Evolutionary conservation across 2,113 vertebrate species (phyloP).

Genomic region (Tursiops truncatus): DNA sequence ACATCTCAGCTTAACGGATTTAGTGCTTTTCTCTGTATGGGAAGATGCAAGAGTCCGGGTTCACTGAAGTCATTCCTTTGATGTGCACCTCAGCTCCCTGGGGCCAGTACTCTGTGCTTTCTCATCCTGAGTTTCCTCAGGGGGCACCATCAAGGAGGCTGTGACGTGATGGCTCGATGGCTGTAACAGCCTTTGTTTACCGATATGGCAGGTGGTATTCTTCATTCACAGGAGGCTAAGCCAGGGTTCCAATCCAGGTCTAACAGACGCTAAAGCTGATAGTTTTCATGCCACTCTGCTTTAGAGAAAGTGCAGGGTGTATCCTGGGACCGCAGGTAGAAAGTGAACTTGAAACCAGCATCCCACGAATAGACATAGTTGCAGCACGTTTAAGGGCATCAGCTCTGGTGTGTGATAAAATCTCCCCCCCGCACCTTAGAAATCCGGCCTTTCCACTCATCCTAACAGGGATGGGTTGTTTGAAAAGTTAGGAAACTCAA

Average conservation of each 20-base stretch:
- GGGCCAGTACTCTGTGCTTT: neutral
- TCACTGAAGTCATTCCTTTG: neutral
- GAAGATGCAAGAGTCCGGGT: too few species aligned
- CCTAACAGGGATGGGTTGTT: neutral
- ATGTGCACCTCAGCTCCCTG: neutral
- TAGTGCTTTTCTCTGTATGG: neutral
- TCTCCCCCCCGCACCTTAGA: rapidly evolving
- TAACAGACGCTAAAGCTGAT: neutral
- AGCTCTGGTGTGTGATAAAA: neutral
- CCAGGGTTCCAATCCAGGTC: neutral
- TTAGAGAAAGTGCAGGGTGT: rapidly evolving
- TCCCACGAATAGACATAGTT: rapidly evolving
- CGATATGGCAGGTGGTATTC: neutral
- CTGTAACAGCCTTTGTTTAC: neutral
- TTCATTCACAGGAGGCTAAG: neutral
- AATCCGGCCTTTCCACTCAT: neutral
- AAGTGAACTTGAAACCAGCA: too few species aligned
- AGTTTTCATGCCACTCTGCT: rapidly evolving
- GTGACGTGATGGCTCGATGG: rapidly evolving
- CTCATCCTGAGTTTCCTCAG: neutral
- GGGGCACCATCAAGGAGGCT: neutral
- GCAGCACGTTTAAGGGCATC: too few species aligned
- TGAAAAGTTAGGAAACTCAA: neutral
- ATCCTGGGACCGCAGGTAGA: neutral
- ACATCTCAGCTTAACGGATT: neutral